These are phyloP conservation scores for Prenolepis imparis DNA, from an alignment of 2,888 invertebrate species.

Conservation along the genomic window DNA sequence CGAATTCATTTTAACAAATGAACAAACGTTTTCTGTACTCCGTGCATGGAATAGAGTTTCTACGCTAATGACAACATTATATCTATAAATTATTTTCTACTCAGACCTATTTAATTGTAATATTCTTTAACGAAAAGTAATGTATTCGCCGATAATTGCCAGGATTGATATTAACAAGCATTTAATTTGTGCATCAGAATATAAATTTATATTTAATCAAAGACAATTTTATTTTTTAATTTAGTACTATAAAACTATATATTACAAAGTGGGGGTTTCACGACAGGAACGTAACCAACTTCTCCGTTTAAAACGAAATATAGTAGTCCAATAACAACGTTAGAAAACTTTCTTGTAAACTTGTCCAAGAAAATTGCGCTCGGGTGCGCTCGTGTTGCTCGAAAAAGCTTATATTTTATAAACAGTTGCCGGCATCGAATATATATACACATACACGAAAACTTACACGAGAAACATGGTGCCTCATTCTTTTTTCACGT, in stretches of 20 bases:
- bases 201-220: not conserved
- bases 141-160: not conserved
- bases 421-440: not conserved
- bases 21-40: constrained; percentile 37
- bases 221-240: not conserved
- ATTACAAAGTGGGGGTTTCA: not conserved
- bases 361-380: constrained; percentile 2
- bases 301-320: constrained; percentile 20
- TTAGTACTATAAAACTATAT: not conserved
- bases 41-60: constrained; percentile 25
- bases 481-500: not conserved
- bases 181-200: constrained; percentile 14
- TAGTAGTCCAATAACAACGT: not conserved
- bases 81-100: constrained; percentile 6
- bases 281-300: constrained; percentile 2
- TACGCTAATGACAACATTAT: not conserved
- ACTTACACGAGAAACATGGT: not conserved
- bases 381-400: not conserved
- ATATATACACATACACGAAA: not conserved
- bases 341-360: constrained; percentile 23
- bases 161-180: not conserved
- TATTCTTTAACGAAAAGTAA: not conserved
- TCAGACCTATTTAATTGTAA: not conserved
- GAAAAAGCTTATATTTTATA: constrained; percentile 35
- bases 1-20: constrained; percentile 45